phyloP scores from a whole-genome alignment of 2,888 invertebrate species.

The Aleiodes alternator region DNA sequence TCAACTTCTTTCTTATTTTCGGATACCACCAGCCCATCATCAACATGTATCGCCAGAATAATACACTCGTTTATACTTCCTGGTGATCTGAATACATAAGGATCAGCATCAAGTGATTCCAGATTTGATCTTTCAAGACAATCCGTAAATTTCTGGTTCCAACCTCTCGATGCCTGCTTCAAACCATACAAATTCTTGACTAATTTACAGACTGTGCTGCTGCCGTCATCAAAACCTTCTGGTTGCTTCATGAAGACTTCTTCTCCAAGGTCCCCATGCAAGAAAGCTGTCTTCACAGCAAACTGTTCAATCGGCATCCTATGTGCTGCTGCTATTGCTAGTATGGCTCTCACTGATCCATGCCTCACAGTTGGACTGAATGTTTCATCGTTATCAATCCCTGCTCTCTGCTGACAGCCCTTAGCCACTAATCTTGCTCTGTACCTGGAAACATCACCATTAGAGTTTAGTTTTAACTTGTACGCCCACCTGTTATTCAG shows the following conservation, averaged over 20 bases:
- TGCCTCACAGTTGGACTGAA: conserved; percentile 34
- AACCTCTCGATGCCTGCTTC: conserved; percentile 68
- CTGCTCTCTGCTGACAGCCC: conserved; percentile 30
- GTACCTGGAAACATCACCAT: conserved; percentile 17
- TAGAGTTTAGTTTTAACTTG: conserved; percentile 28
- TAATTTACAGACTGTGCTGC: conserved; percentile 62
- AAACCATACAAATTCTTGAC: conserved; percentile 68
- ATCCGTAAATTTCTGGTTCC: conserved; percentile 64
- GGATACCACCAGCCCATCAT: conserved; percentile 51
- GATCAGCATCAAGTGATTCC: neutral
- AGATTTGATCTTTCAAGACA: conserved; percentile 56
- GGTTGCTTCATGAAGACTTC: conserved; percentile 67
- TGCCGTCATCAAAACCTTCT: conserved; percentile 63
- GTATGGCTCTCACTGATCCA: conserved; percentile 49
- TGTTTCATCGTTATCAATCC: conserved; percentile 31
- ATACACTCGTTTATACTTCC: neutral
- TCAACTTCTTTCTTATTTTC: conserved; percentile 17
- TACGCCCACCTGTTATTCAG: conserved; percentile 38
- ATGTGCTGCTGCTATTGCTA: conserved; percentile 58
- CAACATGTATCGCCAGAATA: conserved; percentile 20
- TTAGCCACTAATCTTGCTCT: conserved; percentile 37
- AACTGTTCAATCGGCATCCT: conserved; percentile 58
- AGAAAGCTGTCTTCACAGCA: conserved; percentile 65
- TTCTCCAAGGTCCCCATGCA: conserved; percentile 63
- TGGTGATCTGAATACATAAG: neutral